Conservation (phyloP, 2,797 vertebrate species). For the Pipistrellus kuhlii region DNA sequence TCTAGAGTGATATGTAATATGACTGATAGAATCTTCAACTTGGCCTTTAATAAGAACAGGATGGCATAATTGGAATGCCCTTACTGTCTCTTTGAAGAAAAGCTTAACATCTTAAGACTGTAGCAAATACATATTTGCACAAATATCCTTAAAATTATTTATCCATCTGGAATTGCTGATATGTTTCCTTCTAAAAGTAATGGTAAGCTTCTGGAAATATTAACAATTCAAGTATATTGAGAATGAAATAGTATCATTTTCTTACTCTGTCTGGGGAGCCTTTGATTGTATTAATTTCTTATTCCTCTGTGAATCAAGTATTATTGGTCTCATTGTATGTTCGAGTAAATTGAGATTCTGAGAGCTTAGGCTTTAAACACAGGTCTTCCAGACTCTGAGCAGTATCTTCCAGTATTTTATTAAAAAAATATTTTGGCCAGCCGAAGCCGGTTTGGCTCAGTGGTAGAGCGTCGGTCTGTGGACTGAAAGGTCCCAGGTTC, state of each 20-base stretch:
- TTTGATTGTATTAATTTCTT: slow-evolving; percentile 48
- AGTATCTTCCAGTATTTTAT: neutral
- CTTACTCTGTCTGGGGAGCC: neutral
- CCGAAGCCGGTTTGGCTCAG: too few relatives aligned
- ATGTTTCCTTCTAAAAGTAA: slow-evolving; percentile 36
- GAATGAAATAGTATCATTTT: slow-evolving; percentile 9
- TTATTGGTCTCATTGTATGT: neutral
- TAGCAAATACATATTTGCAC: neutral
- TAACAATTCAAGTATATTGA: slow-evolving; percentile 34
- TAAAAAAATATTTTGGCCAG: slow-evolving; percentile 14
- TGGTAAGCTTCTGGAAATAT: neutral
- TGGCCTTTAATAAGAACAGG: neutral
- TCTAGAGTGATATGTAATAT: neutral
- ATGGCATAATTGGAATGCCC: neutral
- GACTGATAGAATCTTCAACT: neutral
- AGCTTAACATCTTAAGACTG: neutral
- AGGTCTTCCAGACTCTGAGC: neutral
- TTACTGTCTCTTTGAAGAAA: neutral
- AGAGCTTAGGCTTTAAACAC: neutral
- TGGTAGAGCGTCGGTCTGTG: too few relatives aligned
- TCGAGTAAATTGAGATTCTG: slow-evolving; percentile 20
- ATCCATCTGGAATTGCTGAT: neutral
- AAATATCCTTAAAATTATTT: neutral
- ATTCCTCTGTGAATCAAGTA: neutral
- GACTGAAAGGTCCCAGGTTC: too few relatives aligned